phyloP scores from a whole-genome alignment of 2,888 invertebrate genomes.

The Dimorphilus gyrociliatus region DNA sequence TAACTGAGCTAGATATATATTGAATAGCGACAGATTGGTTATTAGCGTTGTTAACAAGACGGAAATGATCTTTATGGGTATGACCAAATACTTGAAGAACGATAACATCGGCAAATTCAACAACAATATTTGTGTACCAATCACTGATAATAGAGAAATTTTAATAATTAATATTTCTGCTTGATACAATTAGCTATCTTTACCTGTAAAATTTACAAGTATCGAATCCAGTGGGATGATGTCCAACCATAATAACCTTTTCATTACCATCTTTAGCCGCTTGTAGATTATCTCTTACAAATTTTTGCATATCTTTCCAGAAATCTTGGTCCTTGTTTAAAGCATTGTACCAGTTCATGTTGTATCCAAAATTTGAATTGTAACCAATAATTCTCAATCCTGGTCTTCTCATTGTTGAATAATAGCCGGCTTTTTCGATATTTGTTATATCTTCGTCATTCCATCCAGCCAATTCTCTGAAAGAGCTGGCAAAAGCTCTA shows the following conservation, averaged over 20 bases:
- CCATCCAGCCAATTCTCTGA: slow-evolving; percentile 3
- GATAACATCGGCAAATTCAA: slow-evolving; percentile 8
- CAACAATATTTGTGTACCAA: slow-evolving; percentile 5
- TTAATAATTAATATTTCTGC: not conserved
- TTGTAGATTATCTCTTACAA: not conserved
- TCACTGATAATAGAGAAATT: slow-evolving; percentile 8
- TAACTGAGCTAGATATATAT: no score
- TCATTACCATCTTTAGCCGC: not conserved
- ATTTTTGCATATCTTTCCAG: not conserved
- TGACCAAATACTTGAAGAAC: slow-evolving; percentile 10
- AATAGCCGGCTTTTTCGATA: slow-evolving; percentile 4
- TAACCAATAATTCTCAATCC: slow-evolving; percentile 8
- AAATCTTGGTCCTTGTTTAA: not conserved
- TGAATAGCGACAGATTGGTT: no score
- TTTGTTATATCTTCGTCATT: slow-evolving; percentile 1
- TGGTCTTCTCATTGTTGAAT: slow-evolving; percentile 5
- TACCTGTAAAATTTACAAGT: not conserved
- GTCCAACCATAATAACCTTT: slow-evolving; percentile 5
- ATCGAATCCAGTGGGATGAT: no score
- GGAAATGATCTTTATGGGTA: slow-evolving; percentile 11
- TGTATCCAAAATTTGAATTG: slow-evolving; percentile 10
- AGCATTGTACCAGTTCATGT: slow-evolving; percentile 2
- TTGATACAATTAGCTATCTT: not conserved
- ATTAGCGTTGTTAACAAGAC: no score
- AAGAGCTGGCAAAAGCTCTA: no score